Evolutionary conservation across 1,140 invertebrate species (phyloP).

Genomic region (Drosophila chauvacae): DNA sequence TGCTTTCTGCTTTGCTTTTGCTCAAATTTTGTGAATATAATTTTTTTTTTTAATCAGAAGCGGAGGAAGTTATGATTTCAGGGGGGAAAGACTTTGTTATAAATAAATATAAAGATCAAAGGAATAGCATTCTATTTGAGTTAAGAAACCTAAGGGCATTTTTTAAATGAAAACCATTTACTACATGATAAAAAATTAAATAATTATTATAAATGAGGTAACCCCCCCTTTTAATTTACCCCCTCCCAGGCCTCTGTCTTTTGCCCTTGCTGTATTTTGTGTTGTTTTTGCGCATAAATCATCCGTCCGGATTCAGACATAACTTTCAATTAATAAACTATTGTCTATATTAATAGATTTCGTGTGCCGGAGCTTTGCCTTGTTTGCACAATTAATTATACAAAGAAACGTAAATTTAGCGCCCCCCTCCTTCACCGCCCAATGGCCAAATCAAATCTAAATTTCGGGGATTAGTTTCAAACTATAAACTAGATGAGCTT

Average conservation of each 20-base stretch:
- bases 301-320: conserved; percentile 48
- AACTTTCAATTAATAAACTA: conserved; percentile 82
- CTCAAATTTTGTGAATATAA: conserved; percentile 23
- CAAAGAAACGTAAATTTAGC: conserved; percentile 18
- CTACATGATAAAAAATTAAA: background rate
- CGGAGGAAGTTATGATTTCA: background rate
- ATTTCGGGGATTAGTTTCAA: conserved; percentile 20
- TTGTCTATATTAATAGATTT: conserved; percentile 79
- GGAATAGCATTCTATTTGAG: too few species aligned
- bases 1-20: conserved; percentile 24
- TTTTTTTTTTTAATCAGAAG: background rate
- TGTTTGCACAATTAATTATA: conserved; percentile 76
- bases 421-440: too few species aligned
- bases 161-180: background rate
- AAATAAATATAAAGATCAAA: background rate
- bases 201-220: background rate
- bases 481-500: conserved; percentile 25
- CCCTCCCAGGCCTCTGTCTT: background rate
- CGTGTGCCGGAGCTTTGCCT: conserved; percentile 39
- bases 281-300: conserved; percentile 59
- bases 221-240: background rate
- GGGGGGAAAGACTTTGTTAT: background rate
- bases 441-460: background rate
- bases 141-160: background rate
- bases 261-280: conserved; percentile 25